Conservation (phyloP, 2,113 vertebrate species). For the Marmota flaviventris region DNA sequence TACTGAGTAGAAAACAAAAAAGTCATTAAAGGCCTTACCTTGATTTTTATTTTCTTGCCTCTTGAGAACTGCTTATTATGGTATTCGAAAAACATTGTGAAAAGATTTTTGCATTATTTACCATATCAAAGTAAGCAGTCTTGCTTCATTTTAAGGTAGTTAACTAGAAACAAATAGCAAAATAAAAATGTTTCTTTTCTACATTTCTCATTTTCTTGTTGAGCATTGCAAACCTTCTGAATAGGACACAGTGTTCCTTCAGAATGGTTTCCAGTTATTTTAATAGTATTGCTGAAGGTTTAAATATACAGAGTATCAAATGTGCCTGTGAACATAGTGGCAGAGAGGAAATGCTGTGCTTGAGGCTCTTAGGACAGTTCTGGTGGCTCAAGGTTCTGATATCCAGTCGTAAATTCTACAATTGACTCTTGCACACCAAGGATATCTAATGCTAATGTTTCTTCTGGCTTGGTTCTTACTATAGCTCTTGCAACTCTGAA, state of each 20-base stretch:
- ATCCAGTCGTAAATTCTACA: background rate
- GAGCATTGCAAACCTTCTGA: conserved; percentile 30
- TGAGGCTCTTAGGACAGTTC: background rate
- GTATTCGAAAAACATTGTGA: conserved; percentile 55
- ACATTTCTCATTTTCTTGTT: conserved; percentile 58
- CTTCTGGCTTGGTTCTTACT: conserved; percentile 55
- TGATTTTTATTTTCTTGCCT: conserved; percentile 48
- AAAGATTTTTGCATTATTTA: conserved; percentile 58
- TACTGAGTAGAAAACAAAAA: conserved; percentile 29
- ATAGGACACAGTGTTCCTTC: conserved; percentile 57
- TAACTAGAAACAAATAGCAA: conserved; percentile 69
- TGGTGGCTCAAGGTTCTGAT: background rate
- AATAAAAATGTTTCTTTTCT: conserved; percentile 60
- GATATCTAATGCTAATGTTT: background rate
- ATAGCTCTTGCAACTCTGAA: background rate
- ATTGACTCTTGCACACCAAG: conserved; percentile 45
- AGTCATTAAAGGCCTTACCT: conserved; percentile 43
- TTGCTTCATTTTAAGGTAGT: conserved; percentile 62
- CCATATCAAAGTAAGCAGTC: conserved; percentile 37
- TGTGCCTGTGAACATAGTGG: background rate
- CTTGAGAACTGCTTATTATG: conserved; percentile 52
- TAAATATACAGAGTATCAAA: background rate
- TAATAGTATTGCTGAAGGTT: background rate
- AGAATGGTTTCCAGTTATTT: conserved; percentile 10
- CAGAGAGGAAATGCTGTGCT: background rate